Percentiles rank a stretch among this genome's conserved stretches.
Evolutionary conservation across 1,140 invertebrate genomes (phyloP).

Genomic region (honey bee (Apis mellifera)): DNA sequence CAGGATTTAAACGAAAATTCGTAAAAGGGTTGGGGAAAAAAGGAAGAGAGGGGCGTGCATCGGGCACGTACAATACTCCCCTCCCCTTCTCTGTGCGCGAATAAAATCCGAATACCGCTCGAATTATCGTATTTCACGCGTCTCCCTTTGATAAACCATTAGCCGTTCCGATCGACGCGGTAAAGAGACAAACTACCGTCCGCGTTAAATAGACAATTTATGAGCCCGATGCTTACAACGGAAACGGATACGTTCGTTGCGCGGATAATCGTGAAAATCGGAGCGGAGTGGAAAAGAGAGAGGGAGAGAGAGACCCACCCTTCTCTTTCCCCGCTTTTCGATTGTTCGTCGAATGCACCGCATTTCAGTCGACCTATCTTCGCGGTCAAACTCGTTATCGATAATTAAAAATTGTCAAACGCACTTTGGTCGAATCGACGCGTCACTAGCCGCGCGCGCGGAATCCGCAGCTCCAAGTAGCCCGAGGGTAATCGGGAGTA

Average conservation of each 20-base stretch:
- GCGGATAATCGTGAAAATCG: conserved; percentile 20
- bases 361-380: conserved; percentile 56
- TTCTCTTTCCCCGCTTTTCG: conserved; percentile 31
- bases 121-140: conserved; percentile 6
- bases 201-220: conserved; percentile 40
- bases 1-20: no score
- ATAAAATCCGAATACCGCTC: background rate
- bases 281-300: background rate
- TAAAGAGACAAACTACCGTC: conserved; percentile 16
- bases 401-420: conserved; percentile 81
- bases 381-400: conserved; percentile 67
- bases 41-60: no score
- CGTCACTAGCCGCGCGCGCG: conserved; percentile 51
- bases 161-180: background rate
- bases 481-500: conserved; percentile 61
- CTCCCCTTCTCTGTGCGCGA: background rate
- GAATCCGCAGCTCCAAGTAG: conserved; percentile 71
- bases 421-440: conserved; percentile 71
- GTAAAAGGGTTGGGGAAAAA: no score
- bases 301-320: no score
- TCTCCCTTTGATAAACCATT: conserved; percentile 29
- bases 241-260: conserved; percentile 42
- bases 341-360: conserved; percentile 56
- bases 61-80: no score
- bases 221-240: conserved; percentile 46